phyloP scores from a whole-genome alignment of 2,888 invertebrate species.

The Eudemis profundana region DNA sequence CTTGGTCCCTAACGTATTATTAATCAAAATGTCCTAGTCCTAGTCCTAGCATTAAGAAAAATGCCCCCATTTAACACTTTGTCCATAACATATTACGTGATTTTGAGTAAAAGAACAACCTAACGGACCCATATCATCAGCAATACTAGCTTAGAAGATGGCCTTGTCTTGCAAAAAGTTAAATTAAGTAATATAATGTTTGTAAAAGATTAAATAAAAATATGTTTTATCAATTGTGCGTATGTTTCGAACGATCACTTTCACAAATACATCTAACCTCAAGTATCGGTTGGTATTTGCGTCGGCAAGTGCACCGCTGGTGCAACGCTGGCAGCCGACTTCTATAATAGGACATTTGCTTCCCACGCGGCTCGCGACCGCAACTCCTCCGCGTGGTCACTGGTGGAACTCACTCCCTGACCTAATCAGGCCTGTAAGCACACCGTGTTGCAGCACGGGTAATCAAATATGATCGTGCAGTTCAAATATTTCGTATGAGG shows the following conservation, averaged over 20 bases:
- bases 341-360: constrained; percentile 62
- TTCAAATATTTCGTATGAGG: too few relatives aligned
- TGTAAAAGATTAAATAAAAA: too few relatives aligned
- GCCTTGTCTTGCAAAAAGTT: too few relatives aligned
- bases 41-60: too few relatives aligned
- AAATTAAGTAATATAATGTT: too few relatives aligned
- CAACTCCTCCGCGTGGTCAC: constrained; percentile 60
- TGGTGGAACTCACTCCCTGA: constrained; percentile 21
- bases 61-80: too few relatives aligned
- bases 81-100: too few relatives aligned
- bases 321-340: constrained; percentile 46
- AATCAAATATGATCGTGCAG: constrained; percentile 4
- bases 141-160: too few relatives aligned
- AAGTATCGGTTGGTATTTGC: constrained; percentile 21
- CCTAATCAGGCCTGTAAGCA: constrained; percentile 27
- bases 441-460: constrained; percentile 6
- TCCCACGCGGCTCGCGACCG: constrained; percentile 71
- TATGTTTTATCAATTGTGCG: not conserved
- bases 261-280: constrained; percentile 13
- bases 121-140: too few relatives aligned
- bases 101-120: too few relatives aligned
- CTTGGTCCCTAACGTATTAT: too few relatives aligned
- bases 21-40: too few relatives aligned
- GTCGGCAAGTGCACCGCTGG: constrained; percentile 32
- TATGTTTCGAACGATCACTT: not conserved